These are phyloP conservation scores for Teleogryllus occipitalis DNA, from an alignment of 1,140 invertebrate genomes.

Conservation along the genomic window DNA sequence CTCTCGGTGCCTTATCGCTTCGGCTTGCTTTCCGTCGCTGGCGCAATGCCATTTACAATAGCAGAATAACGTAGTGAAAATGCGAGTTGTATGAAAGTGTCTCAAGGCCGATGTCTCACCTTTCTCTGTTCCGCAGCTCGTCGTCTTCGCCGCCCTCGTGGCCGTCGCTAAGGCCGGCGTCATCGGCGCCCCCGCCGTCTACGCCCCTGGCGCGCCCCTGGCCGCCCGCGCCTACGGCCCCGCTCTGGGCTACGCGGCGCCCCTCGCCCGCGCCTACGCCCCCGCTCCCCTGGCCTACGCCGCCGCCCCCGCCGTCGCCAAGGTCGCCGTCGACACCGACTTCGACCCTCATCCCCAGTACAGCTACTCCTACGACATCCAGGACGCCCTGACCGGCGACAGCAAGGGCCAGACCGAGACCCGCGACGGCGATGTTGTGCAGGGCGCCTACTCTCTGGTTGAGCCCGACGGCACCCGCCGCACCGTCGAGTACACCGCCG, in stretches of 20 bases:
- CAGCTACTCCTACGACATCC: slow-evolving; percentile 21
- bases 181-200: slow-evolving; percentile 26
- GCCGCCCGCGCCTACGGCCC: too few species aligned
- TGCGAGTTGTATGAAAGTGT: too few species aligned
- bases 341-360: slow-evolving; percentile 33
- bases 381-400: too few species aligned
- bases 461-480: slow-evolving; percentile 17
- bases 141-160: slow-evolving; percentile 37
- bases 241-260: too few species aligned
- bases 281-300: too few species aligned
- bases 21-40: too few species aligned
- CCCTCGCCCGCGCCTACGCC: too few species aligned
- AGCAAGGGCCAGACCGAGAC: not conserved
- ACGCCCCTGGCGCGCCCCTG: slow-evolving; percentile 14
- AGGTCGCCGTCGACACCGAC: not conserved
- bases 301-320: too few species aligned
- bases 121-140: slow-evolving; percentile 24
- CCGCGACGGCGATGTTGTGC: slow-evolving; percentile 39
- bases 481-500: slow-evolving; percentile 45
- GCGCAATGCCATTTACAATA: too few species aligned
- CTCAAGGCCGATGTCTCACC: too few species aligned
- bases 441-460: slow-evolving; percentile 33
- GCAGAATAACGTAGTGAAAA: too few species aligned
- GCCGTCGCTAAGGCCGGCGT: slow-evolving; percentile 29
- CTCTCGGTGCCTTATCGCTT: too few species aligned